phyloP scores from a whole-genome alignment of 2,113 vertebrate genomes.

The Nicator chloris region DNA sequence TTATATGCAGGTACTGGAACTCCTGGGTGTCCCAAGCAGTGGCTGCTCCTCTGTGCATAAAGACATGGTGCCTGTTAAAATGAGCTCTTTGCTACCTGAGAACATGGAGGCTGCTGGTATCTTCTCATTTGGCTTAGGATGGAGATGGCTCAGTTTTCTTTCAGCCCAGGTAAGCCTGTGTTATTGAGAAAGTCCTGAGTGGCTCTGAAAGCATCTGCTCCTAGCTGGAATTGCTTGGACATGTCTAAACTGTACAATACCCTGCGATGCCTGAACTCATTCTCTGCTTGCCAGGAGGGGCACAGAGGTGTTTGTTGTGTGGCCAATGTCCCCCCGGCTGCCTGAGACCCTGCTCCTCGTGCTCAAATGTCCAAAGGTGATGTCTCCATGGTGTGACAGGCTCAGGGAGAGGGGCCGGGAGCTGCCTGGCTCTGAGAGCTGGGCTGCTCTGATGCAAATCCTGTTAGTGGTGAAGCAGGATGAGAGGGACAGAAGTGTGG shows the following conservation, averaged over 20 bases:
- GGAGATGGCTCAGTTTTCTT: neutral
- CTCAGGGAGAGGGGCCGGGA: neutral
- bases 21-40: neutral
- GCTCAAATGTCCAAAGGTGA: neutral
- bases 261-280: neutral
- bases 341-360: neutral
- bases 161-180: neutral
- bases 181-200: neutral
- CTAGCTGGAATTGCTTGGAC: constrained; percentile 11
- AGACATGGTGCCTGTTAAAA: neutral
- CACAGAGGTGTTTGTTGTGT: neutral
- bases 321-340: neutral
- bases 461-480: neutral
- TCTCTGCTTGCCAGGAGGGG: neutral
- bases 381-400: neutral
- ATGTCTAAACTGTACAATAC: neutral
- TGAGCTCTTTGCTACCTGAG: neutral
- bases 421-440: neutral
- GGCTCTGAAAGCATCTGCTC: constrained; percentile 15
- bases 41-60: neutral
- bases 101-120: neutral
- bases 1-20: neutral
- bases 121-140: neutral
- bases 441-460: constrained; percentile 11
- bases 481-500: constrained; percentile 7